Conservation (phyloP, 2,888 invertebrate genomes). For the Cryptus viduatorius region DNA sequence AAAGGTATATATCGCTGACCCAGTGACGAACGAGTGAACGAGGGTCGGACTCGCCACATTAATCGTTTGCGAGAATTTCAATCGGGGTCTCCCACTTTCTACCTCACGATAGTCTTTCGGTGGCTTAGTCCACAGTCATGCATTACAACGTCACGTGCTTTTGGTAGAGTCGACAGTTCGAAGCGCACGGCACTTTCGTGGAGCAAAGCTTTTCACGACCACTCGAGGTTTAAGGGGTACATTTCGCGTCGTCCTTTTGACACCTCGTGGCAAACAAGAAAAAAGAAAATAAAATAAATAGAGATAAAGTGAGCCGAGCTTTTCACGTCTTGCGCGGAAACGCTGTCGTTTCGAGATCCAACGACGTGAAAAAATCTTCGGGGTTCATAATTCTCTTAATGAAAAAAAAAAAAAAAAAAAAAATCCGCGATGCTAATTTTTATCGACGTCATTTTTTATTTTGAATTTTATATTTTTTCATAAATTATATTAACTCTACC, state of each 20-base stretch:
- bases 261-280: constrained; percentile 18
- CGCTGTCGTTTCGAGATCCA: constrained; percentile 31
- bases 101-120: constrained; percentile 37
- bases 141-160: constrained; percentile 1
- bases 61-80: constrained; percentile 57
- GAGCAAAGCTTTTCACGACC: constrained; percentile 48
- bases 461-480: too few relatives aligned
- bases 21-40: constrained; percentile 53
- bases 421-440: too few relatives aligned
- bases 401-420: neutral
- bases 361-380: constrained; percentile 39
- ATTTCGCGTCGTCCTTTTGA: constrained; percentile 43
- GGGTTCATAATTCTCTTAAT: neutral
- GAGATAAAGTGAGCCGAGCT: constrained; percentile 19
- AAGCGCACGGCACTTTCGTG: constrained; percentile 29
- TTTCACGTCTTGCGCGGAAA: constrained; percentile 44
- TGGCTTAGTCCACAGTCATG: constrained; percentile 1
- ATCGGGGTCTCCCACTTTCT: constrained; percentile 54
- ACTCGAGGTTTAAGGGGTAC: constrained; percentile 39
- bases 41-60: constrained; percentile 35
- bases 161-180: neutral
- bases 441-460: too few relatives aligned
- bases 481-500: too few relatives aligned
- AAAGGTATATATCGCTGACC: constrained; percentile 47
- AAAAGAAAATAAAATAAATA: constrained; percentile 24